Evolutionary conservation across 2,797 vertebrate species (phyloP).

Genomic region (Melanotaenia parkinsoni): DNA sequence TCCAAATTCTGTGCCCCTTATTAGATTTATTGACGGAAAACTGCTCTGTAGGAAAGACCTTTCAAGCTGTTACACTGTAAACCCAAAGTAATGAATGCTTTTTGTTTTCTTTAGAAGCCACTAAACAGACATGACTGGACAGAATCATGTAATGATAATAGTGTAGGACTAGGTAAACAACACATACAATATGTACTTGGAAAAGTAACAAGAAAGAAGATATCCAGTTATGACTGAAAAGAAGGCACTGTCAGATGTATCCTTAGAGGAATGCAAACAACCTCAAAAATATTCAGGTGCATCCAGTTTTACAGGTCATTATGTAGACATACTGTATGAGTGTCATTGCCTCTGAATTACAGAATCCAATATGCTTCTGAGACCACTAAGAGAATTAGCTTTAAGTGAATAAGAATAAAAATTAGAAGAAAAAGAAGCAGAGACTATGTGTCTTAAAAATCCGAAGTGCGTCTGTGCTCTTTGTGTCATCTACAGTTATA

Average conservation of each 20-base stretch:
- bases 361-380: neutral
- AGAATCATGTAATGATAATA: slow-evolving; percentile 5
- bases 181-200: slow-evolving; percentile 4
- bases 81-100: slow-evolving; percentile 13
- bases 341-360: neutral
- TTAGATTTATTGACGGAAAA: slow-evolving; percentile 27
- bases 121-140: slow-evolving; percentile 10
- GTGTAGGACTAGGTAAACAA: slow-evolving; percentile 9
- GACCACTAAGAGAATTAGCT: neutral
- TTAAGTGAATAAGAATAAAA: neutral
- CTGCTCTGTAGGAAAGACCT: slow-evolving; percentile 12
- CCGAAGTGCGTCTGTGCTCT: neutral
- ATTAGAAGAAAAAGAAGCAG: neutral
- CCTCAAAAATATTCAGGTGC: neutral
- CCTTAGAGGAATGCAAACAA: slow-evolving; percentile 7
- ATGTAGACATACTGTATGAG: slow-evolving; percentile 8
- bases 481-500: slow-evolving; percentile 6
- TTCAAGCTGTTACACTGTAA: slow-evolving; percentile 26
- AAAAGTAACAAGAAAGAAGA: slow-evolving; percentile 28
- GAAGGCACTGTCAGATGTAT: slow-evolving; percentile 10
- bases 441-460: neutral
- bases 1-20: slow-evolving; percentile 14
- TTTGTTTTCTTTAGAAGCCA: slow-evolving; percentile 39
- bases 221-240: slow-evolving; percentile 13
- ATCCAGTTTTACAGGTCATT: slow-evolving; percentile 17